Evolutionary conservation across 2,888 invertebrate genomes (phyloP).

Genomic region (Machimus atricapillus): DNA sequence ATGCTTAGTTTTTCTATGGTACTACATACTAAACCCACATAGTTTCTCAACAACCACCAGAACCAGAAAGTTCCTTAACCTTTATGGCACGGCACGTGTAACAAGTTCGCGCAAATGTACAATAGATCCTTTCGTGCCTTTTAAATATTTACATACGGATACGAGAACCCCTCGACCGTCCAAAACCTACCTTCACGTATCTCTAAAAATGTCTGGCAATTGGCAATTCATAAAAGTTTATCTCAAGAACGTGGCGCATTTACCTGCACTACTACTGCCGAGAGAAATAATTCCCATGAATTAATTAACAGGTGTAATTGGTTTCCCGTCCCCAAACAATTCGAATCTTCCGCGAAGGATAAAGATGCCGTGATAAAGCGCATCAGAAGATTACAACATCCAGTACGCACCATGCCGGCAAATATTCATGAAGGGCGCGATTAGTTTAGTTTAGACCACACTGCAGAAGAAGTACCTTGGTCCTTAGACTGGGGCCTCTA

Average conservation of each 20-base stretch:
- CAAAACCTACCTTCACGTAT: background rate
- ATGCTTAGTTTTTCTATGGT: too few relatives aligned
- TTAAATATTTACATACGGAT: background rate
- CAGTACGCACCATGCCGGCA: background rate
- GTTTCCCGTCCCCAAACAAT: background rate
- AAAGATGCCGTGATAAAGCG: background rate
- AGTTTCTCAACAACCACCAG: background rate
- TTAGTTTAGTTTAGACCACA: background rate
- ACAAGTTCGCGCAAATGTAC: background rate
- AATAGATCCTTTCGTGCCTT: background rate
- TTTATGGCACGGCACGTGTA: background rate
- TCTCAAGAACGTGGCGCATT: background rate
- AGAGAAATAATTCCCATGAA: background rate
- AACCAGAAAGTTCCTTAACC: background rate
- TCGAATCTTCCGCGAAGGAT: background rate
- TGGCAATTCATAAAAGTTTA: background rate
- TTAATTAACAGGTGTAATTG: background rate
- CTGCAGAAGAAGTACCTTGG: background rate
- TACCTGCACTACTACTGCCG: background rate
- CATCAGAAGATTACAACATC: background rate
- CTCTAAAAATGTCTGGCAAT: background rate
- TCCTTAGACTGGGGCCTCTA: background rate
- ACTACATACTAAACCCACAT: too few relatives aligned
- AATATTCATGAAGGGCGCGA: background rate
- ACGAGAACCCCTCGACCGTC: background rate